Evolutionary conservation across 2,888 invertebrate genomes (phyloP), one percentile per base, ranked within the genome.

Genomic region (Melieria picta): DNA sequence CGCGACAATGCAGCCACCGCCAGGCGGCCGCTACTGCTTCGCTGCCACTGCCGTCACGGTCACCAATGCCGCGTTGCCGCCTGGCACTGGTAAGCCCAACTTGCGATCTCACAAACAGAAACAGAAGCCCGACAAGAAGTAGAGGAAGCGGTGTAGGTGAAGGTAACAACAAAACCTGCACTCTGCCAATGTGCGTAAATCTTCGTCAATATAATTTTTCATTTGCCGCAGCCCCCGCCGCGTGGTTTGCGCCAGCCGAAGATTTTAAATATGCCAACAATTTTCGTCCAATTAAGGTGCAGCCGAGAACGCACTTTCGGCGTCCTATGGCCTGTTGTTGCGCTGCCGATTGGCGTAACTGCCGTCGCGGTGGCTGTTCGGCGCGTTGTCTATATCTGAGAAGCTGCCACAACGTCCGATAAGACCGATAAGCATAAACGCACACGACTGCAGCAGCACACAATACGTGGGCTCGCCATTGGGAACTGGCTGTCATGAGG

Each of bases 281-380:
- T 86, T 85, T 86, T 84, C 82, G 83, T 85, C 86, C 86, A 86
- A 86, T 86, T 86, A 86, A 85, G 85, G 83, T 79, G 79, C 75
- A 75, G 43, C n/a, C 11, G 52, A 10, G 45, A 47, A 62, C 62
- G 66, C 60, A 58, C 56, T 71, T 58, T 11, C 43, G 55, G 50
- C 52, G 56, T 68, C 30, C 30, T 30, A 30, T 30, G 30, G 3
- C 3, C 30, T 3, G 30, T 30, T 30, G 30, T 30, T 30, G 30
- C 30, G 30, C 30, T 30, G 30, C 30, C 30, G 30, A 30, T 30
- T 30, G 30, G 30, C 30, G 30, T 30, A 30, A 2, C 30, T 30
- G 30, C 30, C 30, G 30, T 30, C 30, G 30, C 30, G 30, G 30
- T 30, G 30, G 3, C 30, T 30, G 30, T 30, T 30, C 30, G 30